phyloP scores from a whole-genome alignment of 2,888 invertebrate genomes.

The Tridacna gigas region DNA sequence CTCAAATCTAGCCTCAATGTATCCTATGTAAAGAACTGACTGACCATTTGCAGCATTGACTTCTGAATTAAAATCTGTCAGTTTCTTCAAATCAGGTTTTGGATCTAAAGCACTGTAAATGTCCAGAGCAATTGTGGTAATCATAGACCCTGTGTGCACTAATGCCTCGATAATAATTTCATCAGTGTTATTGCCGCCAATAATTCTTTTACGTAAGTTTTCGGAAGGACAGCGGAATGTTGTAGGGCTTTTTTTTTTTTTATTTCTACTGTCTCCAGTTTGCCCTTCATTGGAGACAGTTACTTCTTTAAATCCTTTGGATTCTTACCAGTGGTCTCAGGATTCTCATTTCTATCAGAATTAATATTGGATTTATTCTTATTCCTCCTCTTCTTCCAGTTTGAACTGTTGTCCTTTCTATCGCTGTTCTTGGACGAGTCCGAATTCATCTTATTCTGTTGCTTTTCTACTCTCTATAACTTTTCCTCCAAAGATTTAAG shows the following conservation, averaged over 20 bases:
- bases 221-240: background rate
- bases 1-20: background rate
- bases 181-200: background rate
- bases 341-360: background rate
- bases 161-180: background rate
- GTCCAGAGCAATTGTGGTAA: background rate
- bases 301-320: background rate
- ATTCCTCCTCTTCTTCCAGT: background rate
- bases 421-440: background rate
- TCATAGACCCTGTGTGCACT: background rate
- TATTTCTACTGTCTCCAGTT: no score
- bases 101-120: background rate
- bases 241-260: background rate
- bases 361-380: no score
- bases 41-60: background rate
- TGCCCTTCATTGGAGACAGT: no score
- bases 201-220: background rate
- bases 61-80: slow-evolving; percentile 7
- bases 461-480: no score
- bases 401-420: background rate
- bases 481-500: no score
- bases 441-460: background rate
- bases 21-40: background rate
- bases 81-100: background rate
- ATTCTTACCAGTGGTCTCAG: background rate